Percentiles rank a stretch among this genome's conserved stretches.
phyloP scores from a whole-genome alignment of 2,888 invertebrate genomes.

The Dione juno region DNA sequence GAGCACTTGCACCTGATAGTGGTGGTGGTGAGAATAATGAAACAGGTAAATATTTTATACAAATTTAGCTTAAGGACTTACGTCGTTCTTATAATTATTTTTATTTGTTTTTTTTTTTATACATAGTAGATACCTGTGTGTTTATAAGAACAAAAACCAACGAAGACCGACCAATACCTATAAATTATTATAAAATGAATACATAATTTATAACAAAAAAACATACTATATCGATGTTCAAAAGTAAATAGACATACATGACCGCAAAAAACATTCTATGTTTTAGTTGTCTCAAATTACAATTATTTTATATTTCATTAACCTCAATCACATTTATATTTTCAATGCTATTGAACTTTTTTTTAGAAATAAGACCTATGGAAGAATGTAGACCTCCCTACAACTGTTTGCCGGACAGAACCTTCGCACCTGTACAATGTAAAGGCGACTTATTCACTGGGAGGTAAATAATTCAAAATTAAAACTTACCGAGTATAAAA shows the following conservation, averaged over 20 bases:
- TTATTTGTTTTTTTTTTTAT: no score
- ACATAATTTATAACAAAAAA: neutral
- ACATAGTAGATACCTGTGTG: no score
- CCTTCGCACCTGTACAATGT: constrained; percentile 86
- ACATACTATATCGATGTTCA: neutral
- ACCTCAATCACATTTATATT: neutral
- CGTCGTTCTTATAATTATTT: neutral
- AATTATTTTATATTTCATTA: neutral
- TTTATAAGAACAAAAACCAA: no score
- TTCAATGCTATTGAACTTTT: neutral
- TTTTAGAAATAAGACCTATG: constrained; percentile 22
- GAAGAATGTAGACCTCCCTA: constrained; percentile 49
- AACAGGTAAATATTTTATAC: constrained; percentile 23
- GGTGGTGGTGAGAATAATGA: constrained; percentile 33
- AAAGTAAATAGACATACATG: neutral
- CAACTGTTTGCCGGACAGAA: constrained; percentile 82
- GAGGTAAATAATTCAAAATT: constrained; percentile 69
- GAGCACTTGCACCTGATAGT: constrained; percentile 49
- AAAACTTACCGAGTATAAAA: neutral
- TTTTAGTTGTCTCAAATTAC: neutral
- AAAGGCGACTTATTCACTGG: constrained; percentile 85
- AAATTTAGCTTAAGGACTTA: neutral
- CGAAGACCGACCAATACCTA: no score
- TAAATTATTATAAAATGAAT: neutral
- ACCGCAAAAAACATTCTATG: neutral